Evolutionary conservation across 2,797 vertebrate genomes (phyloP), one percentile per base, ranked within the genome.

Genomic region (Hyperoplus immaculatus): DNA sequence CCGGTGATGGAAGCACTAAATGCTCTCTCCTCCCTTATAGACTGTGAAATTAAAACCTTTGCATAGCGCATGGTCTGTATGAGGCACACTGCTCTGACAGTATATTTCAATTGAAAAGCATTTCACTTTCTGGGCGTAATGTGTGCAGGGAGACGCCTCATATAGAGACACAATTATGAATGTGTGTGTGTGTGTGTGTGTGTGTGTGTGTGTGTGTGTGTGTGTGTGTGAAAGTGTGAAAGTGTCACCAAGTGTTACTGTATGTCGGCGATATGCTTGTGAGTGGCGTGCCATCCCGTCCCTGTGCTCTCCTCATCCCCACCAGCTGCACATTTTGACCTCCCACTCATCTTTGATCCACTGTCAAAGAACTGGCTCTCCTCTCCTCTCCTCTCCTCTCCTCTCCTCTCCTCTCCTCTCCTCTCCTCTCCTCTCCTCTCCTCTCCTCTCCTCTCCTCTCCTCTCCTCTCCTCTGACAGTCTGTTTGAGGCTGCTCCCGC

Each of bases 311-410:
- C 77, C 86, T 89, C 80, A 72, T 75, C 81, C 83, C 83, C 81
- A 89, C 88, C 92, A 92, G 91, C 90, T 93, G 91, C 90, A 93
- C 89, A 93, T 93, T 93, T 91, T 94, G 94, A 94, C 92, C 92
- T 78, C 84, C 86, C 80, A 69, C 89, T 89, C 86, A 81, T 93
- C 90, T 95, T 92, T 94, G 94, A 95, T 94, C 88, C 82, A 16
- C 89, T 90, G 93, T 94, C 92, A 94, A 86, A 92, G 88, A 88
- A 81, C 88, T 76, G 71, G 65, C 89, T 84, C 87, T 86, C 67
- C 74, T 83, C 87, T 29, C 29, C 29, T 29, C 70, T 67, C 89
- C 87, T 75, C 88, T 93, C 88, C 83, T 80, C 85, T 82, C 87
- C 87, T 81, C 82, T 83, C 85, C 51, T 81, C 65, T 29, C 1